phyloP scores from a whole-genome alignment of 2,888 invertebrate genomes.

The Frankliniella intonsa region DNA sequence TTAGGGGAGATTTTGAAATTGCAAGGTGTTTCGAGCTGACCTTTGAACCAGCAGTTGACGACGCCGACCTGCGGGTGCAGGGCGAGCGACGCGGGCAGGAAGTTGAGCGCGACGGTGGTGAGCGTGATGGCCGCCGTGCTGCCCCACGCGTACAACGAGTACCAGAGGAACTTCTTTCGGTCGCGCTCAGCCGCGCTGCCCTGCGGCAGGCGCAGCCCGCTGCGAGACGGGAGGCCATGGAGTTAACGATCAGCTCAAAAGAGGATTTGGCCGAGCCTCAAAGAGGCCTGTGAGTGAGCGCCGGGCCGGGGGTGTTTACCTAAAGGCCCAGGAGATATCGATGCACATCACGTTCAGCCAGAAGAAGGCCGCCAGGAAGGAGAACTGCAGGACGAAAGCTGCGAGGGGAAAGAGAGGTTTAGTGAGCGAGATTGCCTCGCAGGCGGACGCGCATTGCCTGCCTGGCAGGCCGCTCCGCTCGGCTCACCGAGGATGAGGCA shows the following conservation, averaged over 20 bases:
- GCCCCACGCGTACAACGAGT: constrained; percentile 41
- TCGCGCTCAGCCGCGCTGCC: constrained; percentile 37
- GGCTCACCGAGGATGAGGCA: constrained; percentile 33
- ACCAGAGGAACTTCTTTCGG: constrained; percentile 39
- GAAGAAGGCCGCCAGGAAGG: constrained; percentile 40
- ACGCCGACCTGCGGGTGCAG: constrained; percentile 39
- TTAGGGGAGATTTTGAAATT: background rate
- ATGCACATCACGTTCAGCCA: constrained; percentile 42
- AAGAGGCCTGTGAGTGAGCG: background rate
- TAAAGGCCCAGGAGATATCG: constrained; percentile 41
- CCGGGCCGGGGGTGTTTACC: constrained; percentile 33
- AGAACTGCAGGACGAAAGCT: constrained; percentile 39
- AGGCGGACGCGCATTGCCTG: no score
- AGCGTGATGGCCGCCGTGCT: constrained; percentile 37
- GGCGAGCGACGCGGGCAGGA: constrained; percentile 31
- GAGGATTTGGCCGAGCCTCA: background rate
- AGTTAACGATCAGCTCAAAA: constrained; percentile 27
- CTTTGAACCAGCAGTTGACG: constrained; percentile 40
- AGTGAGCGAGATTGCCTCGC: no score
- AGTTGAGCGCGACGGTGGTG: constrained; percentile 38
- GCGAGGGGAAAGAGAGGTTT: constrained; percentile 30
- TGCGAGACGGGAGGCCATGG: constrained; percentile 29
- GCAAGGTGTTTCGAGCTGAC: constrained; percentile 34
- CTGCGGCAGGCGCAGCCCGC: constrained; percentile 37
- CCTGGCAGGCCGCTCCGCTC: no score